Conservation (phyloP, 2,888 invertebrate species). For the Pelosia muscerda region DNA sequence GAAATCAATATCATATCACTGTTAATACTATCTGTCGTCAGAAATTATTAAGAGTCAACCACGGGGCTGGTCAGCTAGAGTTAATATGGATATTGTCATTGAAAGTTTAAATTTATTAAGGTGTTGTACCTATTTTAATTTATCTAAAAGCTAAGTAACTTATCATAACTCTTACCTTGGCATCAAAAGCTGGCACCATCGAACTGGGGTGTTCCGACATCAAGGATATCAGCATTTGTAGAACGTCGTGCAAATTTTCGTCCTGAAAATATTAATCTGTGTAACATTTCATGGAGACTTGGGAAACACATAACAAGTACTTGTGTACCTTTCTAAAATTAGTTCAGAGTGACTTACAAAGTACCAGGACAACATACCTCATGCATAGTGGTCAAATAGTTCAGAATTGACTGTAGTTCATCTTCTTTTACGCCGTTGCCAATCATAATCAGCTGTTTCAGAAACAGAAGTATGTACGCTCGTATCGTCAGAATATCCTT, state of each 20-base stretch:
- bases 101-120: no score
- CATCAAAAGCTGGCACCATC: constrained; percentile 99
- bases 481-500: constrained; percentile 98
- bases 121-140: no score
- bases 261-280: constrained; percentile 87
- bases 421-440: constrained; percentile 99
- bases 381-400: constrained; percentile 98
- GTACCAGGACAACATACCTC: constrained; percentile 89
- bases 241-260: constrained; percentile 99
- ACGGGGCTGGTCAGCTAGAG: no score
- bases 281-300: no score
- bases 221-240: constrained; percentile 98
- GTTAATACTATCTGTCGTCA: background rate
- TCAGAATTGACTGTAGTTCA: constrained; percentile 98
- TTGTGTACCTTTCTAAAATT: background rate
- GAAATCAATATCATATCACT: constrained; percentile 30
- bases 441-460: constrained; percentile 98
- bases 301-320: no score
- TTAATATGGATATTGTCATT: no score
- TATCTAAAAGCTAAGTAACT: no score
- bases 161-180: constrained; percentile 86
- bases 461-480: constrained; percentile 97
- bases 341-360: background rate
- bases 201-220: constrained; percentile 99
- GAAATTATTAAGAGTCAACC: background rate